phyloP scores from a whole-genome alignment of 2,797 vertebrate species.

The Sebastes goodei region DNA sequence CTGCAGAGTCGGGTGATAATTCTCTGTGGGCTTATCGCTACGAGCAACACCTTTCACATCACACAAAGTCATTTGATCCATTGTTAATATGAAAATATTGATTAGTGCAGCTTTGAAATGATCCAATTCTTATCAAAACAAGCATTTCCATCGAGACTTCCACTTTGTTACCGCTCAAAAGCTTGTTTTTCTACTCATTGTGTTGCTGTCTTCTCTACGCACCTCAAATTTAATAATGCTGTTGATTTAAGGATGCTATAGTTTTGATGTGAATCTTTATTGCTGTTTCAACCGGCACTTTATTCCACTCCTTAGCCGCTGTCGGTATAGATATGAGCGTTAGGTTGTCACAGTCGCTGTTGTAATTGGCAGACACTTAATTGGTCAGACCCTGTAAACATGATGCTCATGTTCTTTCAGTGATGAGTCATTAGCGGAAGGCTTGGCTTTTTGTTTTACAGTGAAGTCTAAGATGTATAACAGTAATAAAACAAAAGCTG shows the following conservation, averaged over 20 bases:
- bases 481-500: constrained; percentile 50
- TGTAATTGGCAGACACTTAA: constrained; percentile 65
- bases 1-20: neutral
- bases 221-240: neutral
- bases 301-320: constrained; percentile 6
- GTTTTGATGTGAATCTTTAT: constrained; percentile 25
- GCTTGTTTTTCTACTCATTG: neutral
- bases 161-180: neutral
- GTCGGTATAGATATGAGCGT: constrained; percentile 32
- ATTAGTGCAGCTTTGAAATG: neutral
- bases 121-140: neutral
- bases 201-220: neutral
- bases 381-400: constrained; percentile 61
- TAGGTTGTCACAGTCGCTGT: constrained; percentile 24
- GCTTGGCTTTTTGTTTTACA: constrained; percentile 55
- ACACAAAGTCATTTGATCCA: neutral
- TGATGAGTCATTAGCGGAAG: constrained; percentile 57
- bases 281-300: neutral
- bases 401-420: constrained; percentile 46
- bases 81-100: neutral
- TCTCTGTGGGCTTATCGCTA: neutral
- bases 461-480: constrained; percentile 49
- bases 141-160: neutral
- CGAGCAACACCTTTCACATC: neutral
- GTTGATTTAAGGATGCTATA: neutral